Evolutionary conservation across 2,113 vertebrate genomes (phyloP).

Genomic region (Epinephelus moara): DNA sequence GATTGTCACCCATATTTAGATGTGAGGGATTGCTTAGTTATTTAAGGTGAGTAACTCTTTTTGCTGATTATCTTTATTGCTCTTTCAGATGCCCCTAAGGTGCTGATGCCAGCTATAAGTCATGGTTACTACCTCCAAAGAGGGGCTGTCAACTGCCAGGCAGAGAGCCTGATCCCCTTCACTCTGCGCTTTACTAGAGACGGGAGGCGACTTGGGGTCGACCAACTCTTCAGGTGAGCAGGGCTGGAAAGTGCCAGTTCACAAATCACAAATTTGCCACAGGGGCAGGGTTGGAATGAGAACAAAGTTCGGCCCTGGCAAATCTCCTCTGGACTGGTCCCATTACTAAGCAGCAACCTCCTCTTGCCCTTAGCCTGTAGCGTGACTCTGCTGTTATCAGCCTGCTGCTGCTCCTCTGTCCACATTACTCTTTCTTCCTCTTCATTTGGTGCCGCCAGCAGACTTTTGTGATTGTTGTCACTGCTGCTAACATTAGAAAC

Average conservation of each 20-base stretch:
- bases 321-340: too few relatives aligned
- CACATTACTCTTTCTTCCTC: too few relatives aligned
- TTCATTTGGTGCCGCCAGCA: too few relatives aligned
- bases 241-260: not conserved
- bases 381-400: too few relatives aligned
- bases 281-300: too few relatives aligned
- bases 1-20: not conserved
- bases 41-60: not conserved
- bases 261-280: not conserved
- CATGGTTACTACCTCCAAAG: conserved; percentile 94
- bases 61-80: not conserved
- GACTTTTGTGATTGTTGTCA: too few relatives aligned
- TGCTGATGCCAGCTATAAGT: conserved; percentile 89
- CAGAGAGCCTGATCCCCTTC: conserved; percentile 94
- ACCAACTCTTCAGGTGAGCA: conserved; percentile 92
- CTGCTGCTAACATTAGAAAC: too few relatives aligned
- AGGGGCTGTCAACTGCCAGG: conserved; percentile 87
- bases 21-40: not conserved
- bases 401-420: too few relatives aligned
- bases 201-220: conserved; percentile 88
- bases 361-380: too few relatives aligned
- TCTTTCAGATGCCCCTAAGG: conserved; percentile 88
- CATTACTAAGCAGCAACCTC: too few relatives aligned
- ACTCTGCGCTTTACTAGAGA: conserved; percentile 90
- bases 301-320: too few relatives aligned